A percentile compares a stretch with the other conserved stretches of the same genome.
Evolutionary conservation across 2,888 invertebrate genomes (phyloP).

Genomic region (Oscheius sp.): DNA sequence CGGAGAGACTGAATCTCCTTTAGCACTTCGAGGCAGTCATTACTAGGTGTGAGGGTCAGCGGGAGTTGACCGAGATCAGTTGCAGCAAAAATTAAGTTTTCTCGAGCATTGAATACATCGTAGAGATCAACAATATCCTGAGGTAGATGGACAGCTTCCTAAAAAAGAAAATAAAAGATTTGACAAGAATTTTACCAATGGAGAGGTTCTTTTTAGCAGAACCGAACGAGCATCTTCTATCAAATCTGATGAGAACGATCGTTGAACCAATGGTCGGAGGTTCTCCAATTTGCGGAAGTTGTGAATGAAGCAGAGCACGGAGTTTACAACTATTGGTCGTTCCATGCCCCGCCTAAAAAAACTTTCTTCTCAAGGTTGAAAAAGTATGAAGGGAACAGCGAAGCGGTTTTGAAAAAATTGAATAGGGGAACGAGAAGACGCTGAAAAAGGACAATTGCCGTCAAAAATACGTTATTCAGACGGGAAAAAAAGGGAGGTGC

Average conservation of each 20-base stretch:
- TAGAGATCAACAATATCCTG: slow-evolving; percentile 26
- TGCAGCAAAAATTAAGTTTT: slow-evolving; percentile 55
- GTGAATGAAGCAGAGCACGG: slow-evolving; percentile 61
- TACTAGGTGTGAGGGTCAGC: slow-evolving; percentile 23
- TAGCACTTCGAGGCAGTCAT: slow-evolving; percentile 11
- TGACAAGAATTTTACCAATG: background rate
- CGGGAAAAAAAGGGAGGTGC: background rate
- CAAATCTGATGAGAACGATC: background rate
- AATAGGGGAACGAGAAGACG: background rate
- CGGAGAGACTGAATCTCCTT: slow-evolving; percentile 20
- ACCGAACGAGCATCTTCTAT: background rate
- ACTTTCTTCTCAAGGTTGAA: too few species aligned
- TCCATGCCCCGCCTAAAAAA: slow-evolving; percentile 27
- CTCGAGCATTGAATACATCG: slow-evolving; percentile 18
- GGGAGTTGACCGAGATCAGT: slow-evolving; percentile 52
- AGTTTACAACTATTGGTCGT: slow-evolving; percentile 46
- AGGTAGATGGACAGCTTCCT: slow-evolving; percentile 24
- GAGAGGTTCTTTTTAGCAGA: slow-evolving; percentile 14
- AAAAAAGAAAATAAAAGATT: background rate
- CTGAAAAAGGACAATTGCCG: slow-evolving; percentile 1
- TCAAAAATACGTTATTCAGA: background rate
- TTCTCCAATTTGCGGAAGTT: slow-evolving; percentile 30
- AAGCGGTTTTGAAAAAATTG: background rate
- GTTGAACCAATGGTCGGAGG: background rate
- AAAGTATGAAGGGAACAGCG: background rate